Evolutionary conservation across 1,140 invertebrate genomes (phyloP), one percentile per base, ranked within the genome.

Genomic region (Dreissena rostriformis): DNA sequence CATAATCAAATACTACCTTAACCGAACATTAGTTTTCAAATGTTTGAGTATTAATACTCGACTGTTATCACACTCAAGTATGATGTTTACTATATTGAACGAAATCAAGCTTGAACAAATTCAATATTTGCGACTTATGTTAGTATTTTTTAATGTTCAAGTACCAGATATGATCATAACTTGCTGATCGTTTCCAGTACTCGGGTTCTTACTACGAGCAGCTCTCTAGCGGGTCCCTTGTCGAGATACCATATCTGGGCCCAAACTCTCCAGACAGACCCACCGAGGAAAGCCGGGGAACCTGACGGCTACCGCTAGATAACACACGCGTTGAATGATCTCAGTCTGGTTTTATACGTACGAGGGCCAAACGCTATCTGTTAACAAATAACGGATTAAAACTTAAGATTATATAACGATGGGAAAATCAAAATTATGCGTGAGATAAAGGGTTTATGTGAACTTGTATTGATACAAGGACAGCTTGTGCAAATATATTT

Each of bases 181-280:
- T 39, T 39, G 2, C 8, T 49, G 19, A n/a, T 29, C 53, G 17
- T 28, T 70, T 82, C 22, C 71, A 82, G 80, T 82, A 82, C 19
- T 82, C 80, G n/a, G 80, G 80, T 12, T 82, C 80, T 10, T 74
- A 82, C 39, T 82, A 82, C 39, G 80, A 82, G 49, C 80, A 82
- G 51, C 55, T 82, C 51, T 82, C 80, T 15, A 82, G 75, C 66
- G 80, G 80, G 2, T 82, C 80, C 26, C 63, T 82, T 29, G 80
- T 82, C 7, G 71, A 75, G 52, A 82, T 82, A 11, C 80, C 80
- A 17, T 82, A 66, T 52, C 79, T 63, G 11, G 70, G 67, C 51
- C 26, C 52, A 6, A 12, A 81, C 68, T 51, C 12, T 53, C 24
- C 39, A 73, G 24, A 15, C 51, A 51, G 55, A 76, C 12, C 1